A percentile compares a stretch with the other conserved stretches of the same genome.
Evolutionary conservation across 1,140 invertebrate species (phyloP).

Genomic region (Lepidurus apus): DNA sequence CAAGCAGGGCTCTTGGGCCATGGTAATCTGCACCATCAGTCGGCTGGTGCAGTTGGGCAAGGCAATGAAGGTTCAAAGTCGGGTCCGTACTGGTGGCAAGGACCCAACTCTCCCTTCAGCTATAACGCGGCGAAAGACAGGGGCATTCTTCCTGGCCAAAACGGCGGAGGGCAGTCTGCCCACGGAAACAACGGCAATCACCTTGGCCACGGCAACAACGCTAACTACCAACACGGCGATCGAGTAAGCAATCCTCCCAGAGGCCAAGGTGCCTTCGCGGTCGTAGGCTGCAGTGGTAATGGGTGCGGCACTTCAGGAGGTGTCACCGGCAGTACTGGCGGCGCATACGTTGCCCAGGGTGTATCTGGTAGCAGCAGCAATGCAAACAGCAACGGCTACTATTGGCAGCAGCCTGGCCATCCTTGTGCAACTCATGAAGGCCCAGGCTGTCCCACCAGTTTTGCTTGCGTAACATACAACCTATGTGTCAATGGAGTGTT

Average conservation of each 20-base stretch:
- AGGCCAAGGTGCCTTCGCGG: neutral
- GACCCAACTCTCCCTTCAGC: constrained; percentile 33
- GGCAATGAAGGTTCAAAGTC: neutral
- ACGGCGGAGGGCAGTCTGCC: neutral
- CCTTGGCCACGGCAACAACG: neutral
- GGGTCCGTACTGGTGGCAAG: constrained; percentile 34
- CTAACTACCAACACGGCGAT: neutral
- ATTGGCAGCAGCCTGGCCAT: constrained; percentile 30
- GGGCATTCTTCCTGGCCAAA: constrained; percentile 19
- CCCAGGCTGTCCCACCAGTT: constrained; percentile 25
- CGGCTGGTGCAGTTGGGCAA: neutral
- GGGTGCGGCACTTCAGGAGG: neutral
- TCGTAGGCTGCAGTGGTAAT: constrained; percentile 29
- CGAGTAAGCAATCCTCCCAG: neutral
- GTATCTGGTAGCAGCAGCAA: neutral
- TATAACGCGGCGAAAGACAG: constrained; percentile 24
- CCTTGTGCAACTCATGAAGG: constrained; percentile 32
- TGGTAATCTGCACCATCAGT: neutral
- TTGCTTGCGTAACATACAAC: constrained; percentile 28
- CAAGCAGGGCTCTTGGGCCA: neutral
- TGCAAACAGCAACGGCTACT: constrained; percentile 5
- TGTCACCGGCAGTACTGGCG: neutral
- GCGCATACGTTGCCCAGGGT: neutral
- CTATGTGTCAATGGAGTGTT: constrained; percentile 25
- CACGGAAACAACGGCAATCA: neutral